Percentiles rank a stretch among this genome's conserved stretches.
Conservation (phyloP, 2,888 invertebrate genomes). For the Phyllotreta striolata region DNA sequence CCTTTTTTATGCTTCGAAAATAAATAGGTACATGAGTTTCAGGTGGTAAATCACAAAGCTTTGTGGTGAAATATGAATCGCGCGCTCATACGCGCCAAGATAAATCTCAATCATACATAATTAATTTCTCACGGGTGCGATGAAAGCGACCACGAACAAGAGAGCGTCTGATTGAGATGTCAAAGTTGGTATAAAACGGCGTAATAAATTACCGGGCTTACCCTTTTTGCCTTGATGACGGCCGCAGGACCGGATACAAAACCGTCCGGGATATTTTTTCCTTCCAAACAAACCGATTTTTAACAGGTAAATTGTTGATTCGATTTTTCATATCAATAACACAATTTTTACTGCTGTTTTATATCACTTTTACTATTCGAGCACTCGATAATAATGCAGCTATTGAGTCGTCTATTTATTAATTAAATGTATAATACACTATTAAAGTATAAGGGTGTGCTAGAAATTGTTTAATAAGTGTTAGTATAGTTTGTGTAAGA, state of each 20-base stretch:
- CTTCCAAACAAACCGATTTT: too few relatives aligned
- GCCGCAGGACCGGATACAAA: constrained; percentile 12
- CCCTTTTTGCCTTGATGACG: constrained; percentile 45
- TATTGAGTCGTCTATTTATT: too few relatives aligned
- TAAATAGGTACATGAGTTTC: background rate
- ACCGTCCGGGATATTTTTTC: background rate
- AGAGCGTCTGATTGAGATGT: constrained; percentile 59
- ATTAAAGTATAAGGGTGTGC: too few relatives aligned
- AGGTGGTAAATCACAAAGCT: constrained; percentile 34
- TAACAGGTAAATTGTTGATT: too few relatives aligned
- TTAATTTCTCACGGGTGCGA: constrained; percentile 58
- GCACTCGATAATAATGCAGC: too few relatives aligned
- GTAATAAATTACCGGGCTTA: constrained; percentile 59
- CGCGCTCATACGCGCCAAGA: constrained; percentile 42
- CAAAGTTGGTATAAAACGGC: constrained; percentile 55
- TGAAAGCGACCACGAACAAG: constrained; percentile 57
- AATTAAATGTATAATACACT: too few relatives aligned
- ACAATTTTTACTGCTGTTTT: too few relatives aligned
- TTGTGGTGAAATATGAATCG: constrained; percentile 42
- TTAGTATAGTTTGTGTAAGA: background rate
- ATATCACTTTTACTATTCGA: too few relatives aligned
- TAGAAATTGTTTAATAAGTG: too few relatives aligned
- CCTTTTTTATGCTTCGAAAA: too few relatives aligned
- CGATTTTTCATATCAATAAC: too few relatives aligned
- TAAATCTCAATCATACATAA: constrained; percentile 58